phyloP scores from a whole-genome alignment of 2,797 vertebrate species.

The Sylvilagus floridanus region DNA sequence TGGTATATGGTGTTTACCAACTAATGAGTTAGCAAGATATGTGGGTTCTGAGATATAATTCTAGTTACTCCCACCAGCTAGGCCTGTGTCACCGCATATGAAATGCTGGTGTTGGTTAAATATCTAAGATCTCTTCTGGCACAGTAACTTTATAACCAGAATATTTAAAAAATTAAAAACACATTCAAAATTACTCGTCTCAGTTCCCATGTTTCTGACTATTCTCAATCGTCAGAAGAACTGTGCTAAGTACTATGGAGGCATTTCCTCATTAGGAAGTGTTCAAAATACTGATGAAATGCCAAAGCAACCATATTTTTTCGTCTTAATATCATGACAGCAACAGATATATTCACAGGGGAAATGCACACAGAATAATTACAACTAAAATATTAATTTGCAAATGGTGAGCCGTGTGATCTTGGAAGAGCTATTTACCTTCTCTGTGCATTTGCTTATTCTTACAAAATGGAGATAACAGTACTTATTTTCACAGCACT shows the following conservation, averaged over 20 bases:
- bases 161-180: constrained; percentile 48
- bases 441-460: not conserved
- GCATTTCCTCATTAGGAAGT: not conserved
- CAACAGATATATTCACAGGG: not conserved
- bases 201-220: not conserved
- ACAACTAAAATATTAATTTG: not conserved
- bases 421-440: not conserved
- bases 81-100: not conserved
- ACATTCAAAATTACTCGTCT: not conserved
- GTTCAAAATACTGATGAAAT: not conserved
- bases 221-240: not conserved
- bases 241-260: not conserved
- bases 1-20: not conserved
- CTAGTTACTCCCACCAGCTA: not conserved
- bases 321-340: not conserved
- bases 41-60: not conserved
- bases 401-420: not conserved
- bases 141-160: not conserved
- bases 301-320: not conserved
- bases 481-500: not conserved
- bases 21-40: not conserved
- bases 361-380: not conserved
- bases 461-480: not conserved
- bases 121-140: not conserved
- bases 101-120: not conserved